Evolutionary conservation across 2,888 invertebrate species (phyloP), one percentile per base, ranked within the genome.

Genomic region (Patella caerulea): DNA sequence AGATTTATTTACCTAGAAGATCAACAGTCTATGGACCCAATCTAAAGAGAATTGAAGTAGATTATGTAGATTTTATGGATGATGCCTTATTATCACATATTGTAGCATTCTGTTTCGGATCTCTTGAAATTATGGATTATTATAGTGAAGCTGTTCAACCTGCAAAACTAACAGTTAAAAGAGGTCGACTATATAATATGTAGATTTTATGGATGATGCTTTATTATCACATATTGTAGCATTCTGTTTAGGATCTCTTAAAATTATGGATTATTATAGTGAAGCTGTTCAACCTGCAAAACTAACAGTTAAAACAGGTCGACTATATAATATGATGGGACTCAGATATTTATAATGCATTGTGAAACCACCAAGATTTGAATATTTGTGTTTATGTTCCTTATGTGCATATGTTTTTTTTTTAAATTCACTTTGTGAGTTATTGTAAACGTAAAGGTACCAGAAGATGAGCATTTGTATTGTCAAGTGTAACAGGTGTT

Each of bases 71-170:
- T 55, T 34, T 7, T 55, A 73, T 73, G 15, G 53, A 53, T 14
- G 73, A 73, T 53, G 73, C 17, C 45, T 54, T 54, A 24, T 55
- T 73, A 55, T 14, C 52, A 15, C 24, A 53, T 17, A 73, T 73
- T 53, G 73, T 34, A n/a, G 73, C 54, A 17, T 54, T 73, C 7
- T 52, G 52, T 55, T 55, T 24, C 55, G 19, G 55, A 15, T 73
- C 73, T 24, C 73, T 73, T 53, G 29, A 53, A 45, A 53, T 73
- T 24, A 73, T 73, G 17, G 73, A 73, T 54, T 73, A 73, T 24
- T 73, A 73, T 14, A 54, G 73, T 55, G 53, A 73, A 53, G 53
- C 17, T 15, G 53, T 73, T 14, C 9, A 24, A 53, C 55, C 73
- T 7, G 19, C 55, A 17, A 65, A 65, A 65, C 24, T 65, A 19